Conservation (phyloP, 1,140 invertebrate genomes). For the Anthonomus grandis region DNA sequence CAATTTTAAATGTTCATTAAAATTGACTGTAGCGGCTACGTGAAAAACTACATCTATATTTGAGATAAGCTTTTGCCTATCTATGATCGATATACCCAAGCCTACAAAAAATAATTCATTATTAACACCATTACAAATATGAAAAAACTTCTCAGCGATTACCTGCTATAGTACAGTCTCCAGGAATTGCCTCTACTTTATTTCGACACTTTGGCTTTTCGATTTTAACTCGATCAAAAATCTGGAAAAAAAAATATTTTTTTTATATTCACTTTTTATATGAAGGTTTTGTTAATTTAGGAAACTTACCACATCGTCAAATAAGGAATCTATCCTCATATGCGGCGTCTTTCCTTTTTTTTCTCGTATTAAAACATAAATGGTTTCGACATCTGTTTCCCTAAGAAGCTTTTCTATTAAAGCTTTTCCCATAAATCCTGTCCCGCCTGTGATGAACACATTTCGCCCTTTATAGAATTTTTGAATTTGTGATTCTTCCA, state of each 20-base stretch:
- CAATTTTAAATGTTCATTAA: slow-evolving; percentile 74
- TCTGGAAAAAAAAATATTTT: slow-evolving; percentile 25
- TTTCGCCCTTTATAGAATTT: slow-evolving; percentile 60
- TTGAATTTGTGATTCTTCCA: slow-evolving; percentile 51
- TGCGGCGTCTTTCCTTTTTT: slow-evolving; percentile 69
- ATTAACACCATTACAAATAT: background rate
- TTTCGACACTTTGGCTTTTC: slow-evolving; percentile 43
- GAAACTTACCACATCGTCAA: slow-evolving; percentile 62
- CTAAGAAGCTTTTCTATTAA: slow-evolving; percentile 54
- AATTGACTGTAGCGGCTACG: slow-evolving; percentile 84
- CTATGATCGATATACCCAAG: slow-evolving; percentile 60
- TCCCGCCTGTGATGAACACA: slow-evolving; percentile 67
- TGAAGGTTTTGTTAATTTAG: background rate
- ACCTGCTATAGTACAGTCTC: slow-evolving; percentile 45
- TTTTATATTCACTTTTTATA: background rate
- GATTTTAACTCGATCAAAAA: slow-evolving; percentile 33
- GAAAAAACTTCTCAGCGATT: slow-evolving; percentile 37
- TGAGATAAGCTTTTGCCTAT: slow-evolving; percentile 55
- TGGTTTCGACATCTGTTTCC: slow-evolving; percentile 59
- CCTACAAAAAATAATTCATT: slow-evolving; percentile 22
- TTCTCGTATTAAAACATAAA: slow-evolving; percentile 74
- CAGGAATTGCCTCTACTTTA: slow-evolving; percentile 48
- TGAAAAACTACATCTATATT: slow-evolving; percentile 79
- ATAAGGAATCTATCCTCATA: slow-evolving; percentile 58
- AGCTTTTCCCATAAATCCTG: slow-evolving; percentile 79